Evolutionary conservation across 1,140 invertebrate species (phyloP).

Genomic region (Trinorchestia longiramus): DNA sequence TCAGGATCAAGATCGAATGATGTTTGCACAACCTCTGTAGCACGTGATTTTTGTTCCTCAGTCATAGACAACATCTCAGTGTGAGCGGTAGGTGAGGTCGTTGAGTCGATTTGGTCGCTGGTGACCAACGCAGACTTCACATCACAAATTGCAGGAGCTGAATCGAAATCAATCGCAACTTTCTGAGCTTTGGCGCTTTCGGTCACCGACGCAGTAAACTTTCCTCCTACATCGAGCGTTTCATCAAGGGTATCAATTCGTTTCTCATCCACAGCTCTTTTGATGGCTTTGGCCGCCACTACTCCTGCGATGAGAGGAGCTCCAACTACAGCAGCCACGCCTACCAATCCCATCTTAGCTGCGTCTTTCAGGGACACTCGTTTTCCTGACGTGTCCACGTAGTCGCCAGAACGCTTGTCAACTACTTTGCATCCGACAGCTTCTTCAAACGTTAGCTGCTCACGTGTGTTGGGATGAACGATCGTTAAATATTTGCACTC

Average conservation of each 20-base stretch:
- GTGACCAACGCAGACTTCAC: too few species aligned
- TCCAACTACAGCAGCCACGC: conserved; percentile 79
- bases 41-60: not conserved
- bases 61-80: too few species aligned
- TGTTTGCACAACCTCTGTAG: not conserved
- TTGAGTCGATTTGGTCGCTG: too few species aligned
- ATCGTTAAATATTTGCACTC: conserved; percentile 74
- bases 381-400: conserved; percentile 76
- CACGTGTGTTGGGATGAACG: conserved; percentile 80
- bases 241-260: not conserved
- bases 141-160: not conserved
- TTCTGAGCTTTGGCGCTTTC: not conserved
- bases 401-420: conserved; percentile 72
- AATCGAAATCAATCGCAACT: not conserved
- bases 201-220: not conserved
- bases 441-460: conserved; percentile 81
- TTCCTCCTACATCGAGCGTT: not conserved
- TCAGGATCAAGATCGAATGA: not conserved
- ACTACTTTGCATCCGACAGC: conserved; percentile 73
- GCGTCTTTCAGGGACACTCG: conserved; percentile 81
- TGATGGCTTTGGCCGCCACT: conserved; percentile 68
- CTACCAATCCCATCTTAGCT: conserved; percentile 75
- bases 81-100: too few species aligned
- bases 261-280: conserved; percentile 70
- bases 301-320: conserved; percentile 64